Evolutionary conservation across 1,140 invertebrate genomes (phyloP), one percentile per base, ranked within the genome.

Genomic region (honey bee (Apis mellifera)): DNA sequence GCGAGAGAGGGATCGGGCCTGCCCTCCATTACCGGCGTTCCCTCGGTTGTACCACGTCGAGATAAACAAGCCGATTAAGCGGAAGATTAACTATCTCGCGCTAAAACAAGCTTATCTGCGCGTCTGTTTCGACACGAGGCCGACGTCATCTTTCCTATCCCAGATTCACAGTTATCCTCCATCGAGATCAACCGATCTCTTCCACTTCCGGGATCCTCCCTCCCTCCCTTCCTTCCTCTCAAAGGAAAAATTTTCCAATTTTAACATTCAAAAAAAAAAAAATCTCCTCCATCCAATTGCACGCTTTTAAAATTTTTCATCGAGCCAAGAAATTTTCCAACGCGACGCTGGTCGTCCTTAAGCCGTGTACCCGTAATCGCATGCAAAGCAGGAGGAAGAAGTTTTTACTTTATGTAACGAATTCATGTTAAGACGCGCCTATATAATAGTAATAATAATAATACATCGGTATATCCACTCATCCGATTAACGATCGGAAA

Each of bases 381-480:
- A 69, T 85, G 75, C 74, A 71, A 60, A 60, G 60, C 17, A 48
- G 15, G 72, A 19, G 86, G 84, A 79, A 79, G 50, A 50, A 23
- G 54, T 42, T 42, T 42, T 42, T 83, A 77, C 77, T 89, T 89
- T 89, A 89, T 83, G 42, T 88, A 90, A 89, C 75, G 54, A 65
- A 80, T 77, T 54, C 48, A 50, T 12, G 21, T 26, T 26, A n/a
- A 59, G 60, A 79, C 62, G 60, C 76, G 65, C 73, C 85, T 87
- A 32, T 32, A 32, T 26, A 26, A 26, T 26, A 26, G n/a, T n/a
- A n/a, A n/a, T 84, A 82, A 84, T 71, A 42, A 42, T 42, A 42
- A 42, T 42, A 42, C 32, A 59, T 60, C n/a, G n/a, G n/a, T 23
- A 32, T 32, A 32, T 50, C 72, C 71, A 76, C 52, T 76, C 72